phyloP scores from a whole-genome alignment of 2,888 invertebrate species.

The Troilus luridus region DNA sequence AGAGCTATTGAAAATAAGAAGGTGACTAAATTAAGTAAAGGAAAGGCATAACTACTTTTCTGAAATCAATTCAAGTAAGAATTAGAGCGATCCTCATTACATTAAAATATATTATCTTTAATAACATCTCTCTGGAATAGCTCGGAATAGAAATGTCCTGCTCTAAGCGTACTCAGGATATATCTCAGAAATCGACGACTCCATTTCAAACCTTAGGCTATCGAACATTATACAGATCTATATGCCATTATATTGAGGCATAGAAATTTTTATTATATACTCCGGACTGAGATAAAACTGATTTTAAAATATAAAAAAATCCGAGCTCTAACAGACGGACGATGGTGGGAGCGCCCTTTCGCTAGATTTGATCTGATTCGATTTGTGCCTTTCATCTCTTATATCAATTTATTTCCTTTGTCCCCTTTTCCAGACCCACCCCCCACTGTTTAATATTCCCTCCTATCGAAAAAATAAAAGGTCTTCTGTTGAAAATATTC shows the following conservation, averaged over 20 bases:
- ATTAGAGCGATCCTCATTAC: background rate
- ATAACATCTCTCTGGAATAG: background rate
- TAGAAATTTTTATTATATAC: constrained; percentile 15
- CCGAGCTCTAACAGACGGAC: background rate
- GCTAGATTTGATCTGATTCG: constrained; percentile 41
- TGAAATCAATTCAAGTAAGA: background rate
- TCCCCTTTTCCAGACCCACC: background rate
- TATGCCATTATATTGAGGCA: background rate
- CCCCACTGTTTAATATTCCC: constrained; percentile 17
- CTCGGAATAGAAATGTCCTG: background rate
- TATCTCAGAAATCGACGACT: background rate
- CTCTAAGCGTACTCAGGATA: background rate
- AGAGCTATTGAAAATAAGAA: no score
- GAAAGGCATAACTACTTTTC: background rate
- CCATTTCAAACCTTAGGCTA: background rate
- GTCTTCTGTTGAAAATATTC: background rate
- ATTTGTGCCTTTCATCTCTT: constrained; percentile 46
- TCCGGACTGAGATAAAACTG: background rate
- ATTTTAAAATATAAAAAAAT: constrained; percentile 19
- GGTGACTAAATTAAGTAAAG: no score
- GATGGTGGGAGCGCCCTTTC: background rate
- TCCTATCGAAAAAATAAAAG: constrained; percentile 24
- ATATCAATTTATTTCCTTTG: constrained; percentile 41
- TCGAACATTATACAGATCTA: background rate
- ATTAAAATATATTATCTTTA: background rate